phyloP scores from a whole-genome alignment of 2,113 vertebrate genomes.

The Oncorhynchus clarkii region DNA sequence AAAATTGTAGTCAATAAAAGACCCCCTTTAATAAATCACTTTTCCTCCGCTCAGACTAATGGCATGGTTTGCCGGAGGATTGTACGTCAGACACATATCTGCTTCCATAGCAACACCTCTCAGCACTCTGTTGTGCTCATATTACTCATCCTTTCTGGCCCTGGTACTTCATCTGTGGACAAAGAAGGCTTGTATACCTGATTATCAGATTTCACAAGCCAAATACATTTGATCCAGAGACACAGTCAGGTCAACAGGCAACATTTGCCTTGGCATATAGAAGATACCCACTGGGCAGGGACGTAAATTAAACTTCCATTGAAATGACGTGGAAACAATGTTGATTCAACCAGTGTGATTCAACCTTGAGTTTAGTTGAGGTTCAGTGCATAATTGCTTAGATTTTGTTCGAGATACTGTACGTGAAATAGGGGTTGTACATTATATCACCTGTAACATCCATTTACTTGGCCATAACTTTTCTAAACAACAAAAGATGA shows the following conservation, averaged over 20 bases:
- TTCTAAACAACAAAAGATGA: too few relatives aligned
- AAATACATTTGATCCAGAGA: not conserved
- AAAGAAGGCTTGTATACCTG: not conserved
- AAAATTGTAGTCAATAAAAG: too few relatives aligned
- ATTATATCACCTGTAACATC: too few relatives aligned
- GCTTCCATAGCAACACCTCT: slow-evolving; percentile 10
- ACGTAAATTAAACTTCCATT: too few relatives aligned
- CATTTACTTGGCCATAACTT: too few relatives aligned
- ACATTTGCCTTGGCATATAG: not conserved
- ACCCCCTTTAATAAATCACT: too few relatives aligned
- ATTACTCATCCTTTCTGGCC: not conserved
- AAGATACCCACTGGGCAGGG: too few relatives aligned
- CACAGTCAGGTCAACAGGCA: not conserved
- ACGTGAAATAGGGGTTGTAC: too few relatives aligned
- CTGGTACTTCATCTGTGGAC: not conserved
- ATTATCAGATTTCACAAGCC: not conserved
- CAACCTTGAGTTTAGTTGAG: not conserved
- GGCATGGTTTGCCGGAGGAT: too few relatives aligned
- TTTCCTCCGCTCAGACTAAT: too few relatives aligned
- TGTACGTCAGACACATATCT: not conserved
- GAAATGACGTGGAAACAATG: too few relatives aligned
- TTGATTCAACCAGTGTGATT: too few relatives aligned
- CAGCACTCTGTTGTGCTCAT: not conserved
- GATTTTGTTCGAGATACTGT: not conserved
- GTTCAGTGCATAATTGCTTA: not conserved